These are phyloP conservation scores for Latheticus oryzae DNA, from an alignment of 2,888 invertebrate species.

Conservation along the genomic window DNA sequence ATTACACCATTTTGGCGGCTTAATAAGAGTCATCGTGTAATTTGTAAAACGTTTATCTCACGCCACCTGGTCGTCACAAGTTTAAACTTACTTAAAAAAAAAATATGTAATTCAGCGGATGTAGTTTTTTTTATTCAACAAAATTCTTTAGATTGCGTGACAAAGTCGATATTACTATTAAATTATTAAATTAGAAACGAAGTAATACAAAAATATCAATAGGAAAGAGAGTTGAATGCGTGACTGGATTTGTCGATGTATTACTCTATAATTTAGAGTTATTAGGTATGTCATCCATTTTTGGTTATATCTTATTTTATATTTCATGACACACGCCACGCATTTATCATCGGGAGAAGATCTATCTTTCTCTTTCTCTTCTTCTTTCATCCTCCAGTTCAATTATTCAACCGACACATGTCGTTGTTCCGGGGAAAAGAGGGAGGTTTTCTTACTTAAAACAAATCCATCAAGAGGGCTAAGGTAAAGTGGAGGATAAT, in stretches of 20 bases:
- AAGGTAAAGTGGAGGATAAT: conserved; percentile 56
- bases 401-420: conserved; percentile 52
- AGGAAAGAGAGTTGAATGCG: conserved; percentile 31
- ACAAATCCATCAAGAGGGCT: conserved; percentile 49
- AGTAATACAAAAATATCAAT: conserved; percentile 40
- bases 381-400: conserved; percentile 18
- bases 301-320: conserved; percentile 43
- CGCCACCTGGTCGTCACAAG: conserved; percentile 21
- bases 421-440: conserved; percentile 48
- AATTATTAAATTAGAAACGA: conserved; percentile 40
- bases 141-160: conserved; percentile 35
- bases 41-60: conserved; percentile 35
- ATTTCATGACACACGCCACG: conserved; percentile 41
- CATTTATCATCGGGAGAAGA: conserved; percentile 18
- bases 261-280: conserved; percentile 43
- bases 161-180: conserved; percentile 35
- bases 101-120: too few relatives aligned
- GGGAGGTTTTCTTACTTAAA: conserved; percentile 43
- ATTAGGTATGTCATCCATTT: conserved; percentile 42
- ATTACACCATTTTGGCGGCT: conserved; percentile 29
- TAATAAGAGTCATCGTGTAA: conserved; percentile 30
- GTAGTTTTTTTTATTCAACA: conserved; percentile 14
- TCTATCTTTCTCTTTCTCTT: conserved; percentile 15
- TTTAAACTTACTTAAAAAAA: too few relatives aligned
- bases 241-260: conserved; percentile 41